Evolutionary conservation across 2,888 invertebrate species (phyloP), one percentile per base, ranked within the genome.

Genomic region (Spodoptera exigua): DNA sequence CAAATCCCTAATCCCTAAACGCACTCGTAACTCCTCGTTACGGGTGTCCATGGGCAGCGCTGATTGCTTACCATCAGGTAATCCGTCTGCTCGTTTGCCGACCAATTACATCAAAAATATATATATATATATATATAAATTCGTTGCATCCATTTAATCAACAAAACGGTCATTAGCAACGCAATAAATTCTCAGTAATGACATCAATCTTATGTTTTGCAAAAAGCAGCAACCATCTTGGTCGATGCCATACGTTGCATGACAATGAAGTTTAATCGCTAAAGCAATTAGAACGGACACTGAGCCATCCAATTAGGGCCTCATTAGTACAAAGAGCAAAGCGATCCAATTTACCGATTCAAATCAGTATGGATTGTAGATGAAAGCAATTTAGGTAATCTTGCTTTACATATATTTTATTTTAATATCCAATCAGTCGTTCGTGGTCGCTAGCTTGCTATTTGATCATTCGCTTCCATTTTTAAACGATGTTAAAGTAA

Each of bases 261-360:
- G 46, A 75, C 75, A 75, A 75, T 75, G 75, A 73, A 58, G 53
- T 64, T 72, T 75, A 75, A 75, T 73, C 53, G 61, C 48, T 45
- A 17, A 36, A 45, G 70, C 75, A 75, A 75, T 75, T 75, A 75
- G 70, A 67, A 52, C 49, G 40, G 47, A 57, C 70, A 52, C 63
- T 57, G 72, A 75, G 55, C 68, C 61, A 39, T 61, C 54, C 73
- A 75, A 76, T 77, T 73, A 75, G 56, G 57, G 60, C 53, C 60
- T 66, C 70, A 75, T 75, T 75, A 75, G 70, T 52, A 40, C 51
- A 64, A 52, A 63, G 59, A 70, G 69, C 49, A 36, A 62, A 70
- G 54, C 53, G 49, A 72, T 57, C 59, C 52, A 39, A 63, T 70
- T 58, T 72, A 54, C 61, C 45, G 44, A 70, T 59, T 61, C 47